A percentile compares a stretch with the other conserved stretches of the same genome.
Evolutionary conservation across 1,140 invertebrate species (phyloP).

Genomic region (Cotesia vestalis): DNA sequence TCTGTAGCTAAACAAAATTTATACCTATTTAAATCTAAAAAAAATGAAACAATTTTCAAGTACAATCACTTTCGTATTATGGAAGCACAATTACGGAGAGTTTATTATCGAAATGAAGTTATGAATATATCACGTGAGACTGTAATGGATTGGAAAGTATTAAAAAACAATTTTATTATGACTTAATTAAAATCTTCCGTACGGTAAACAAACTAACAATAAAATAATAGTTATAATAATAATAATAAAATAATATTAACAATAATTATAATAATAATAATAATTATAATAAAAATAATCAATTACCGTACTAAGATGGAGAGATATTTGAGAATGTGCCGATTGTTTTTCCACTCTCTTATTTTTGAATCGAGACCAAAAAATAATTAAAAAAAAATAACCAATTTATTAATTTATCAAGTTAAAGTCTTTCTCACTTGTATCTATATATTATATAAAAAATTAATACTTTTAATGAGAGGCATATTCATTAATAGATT

Average conservation of each 20-base stretch:
- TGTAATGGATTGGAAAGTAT: constrained; percentile 62
- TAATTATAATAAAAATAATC: background rate
- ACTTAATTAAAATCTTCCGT: constrained; percentile 15
- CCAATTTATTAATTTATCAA: constrained; percentile 7
- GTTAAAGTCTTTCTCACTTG: constrained; percentile 7
- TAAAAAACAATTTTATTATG: constrained; percentile 37
- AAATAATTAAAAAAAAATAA: constrained; percentile 11
- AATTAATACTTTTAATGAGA: constrained; percentile 1
- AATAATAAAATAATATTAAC: no score
- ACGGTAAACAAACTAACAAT: background rate
- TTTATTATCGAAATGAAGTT: constrained; percentile 4
- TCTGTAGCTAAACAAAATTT: constrained; percentile 59
- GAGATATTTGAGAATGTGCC: constrained; percentile 20
- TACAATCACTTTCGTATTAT: constrained; percentile 25
- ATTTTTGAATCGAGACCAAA: background rate
- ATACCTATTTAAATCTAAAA: constrained; percentile 47
- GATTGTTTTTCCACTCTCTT: constrained; percentile 15
- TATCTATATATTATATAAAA: constrained; percentile 4
- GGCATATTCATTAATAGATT: constrained; percentile 25
- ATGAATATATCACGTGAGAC: constrained; percentile 55
- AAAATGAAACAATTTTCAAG: constrained; percentile 17
- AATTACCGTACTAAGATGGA: constrained; percentile 2
- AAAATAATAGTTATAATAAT: no score
- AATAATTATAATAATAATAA: no score
- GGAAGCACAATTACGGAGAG: background rate